Base-by-base conservation (phyloP, 1,140 invertebrate genomes). In the Nebria ingens region DNA sequence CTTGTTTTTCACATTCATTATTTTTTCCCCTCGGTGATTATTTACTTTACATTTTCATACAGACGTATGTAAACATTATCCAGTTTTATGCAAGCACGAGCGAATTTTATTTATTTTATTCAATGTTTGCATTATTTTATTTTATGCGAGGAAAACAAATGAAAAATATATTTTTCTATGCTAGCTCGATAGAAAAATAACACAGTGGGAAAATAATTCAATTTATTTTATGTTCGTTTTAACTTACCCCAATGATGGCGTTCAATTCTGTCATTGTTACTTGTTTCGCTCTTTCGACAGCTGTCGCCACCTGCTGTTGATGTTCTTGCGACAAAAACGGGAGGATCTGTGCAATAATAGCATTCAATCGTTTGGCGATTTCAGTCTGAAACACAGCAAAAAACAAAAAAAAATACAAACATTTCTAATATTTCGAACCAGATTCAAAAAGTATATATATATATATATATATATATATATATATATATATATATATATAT, bases 221-320 rank as follows among this genome's bases (percentile, higher is more conserved):
- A n/a, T n/a, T 9, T 34, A 9, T 6, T 34, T 6, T n/a, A 34
- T 34, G 25, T 9, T 9, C n/a, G 6, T 9, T 34, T 6, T 6
- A 34, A 82, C 87, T 91, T 79, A 95, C 91, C 80, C 90, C 89
- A 70, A 94, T 93, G 64, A 95, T 93, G 54, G 91, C 84, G 72
- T 97, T 97, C 50, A 98, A 79, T 76, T 98, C 94, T 51, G 93
- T 90, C 93, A 97, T 97, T 61, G 94, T 97, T 62, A 99, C 92
- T 80, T 98, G 94, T 77, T 99, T 98, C 59, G 97, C 96, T 68
- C 97, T 79, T 73, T 99, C 97, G 49, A 98, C 91, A 2, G 97
- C 95, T 58, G 90, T 88, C n/a, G 93, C 91, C 55, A 98, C 95
- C 77, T 97, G 93, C 76, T 95, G 91, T 71, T 98, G 95, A 73